Conservation (phyloP, 2,113 vertebrate genomes). For the Neofelis nebulosa region DNA sequence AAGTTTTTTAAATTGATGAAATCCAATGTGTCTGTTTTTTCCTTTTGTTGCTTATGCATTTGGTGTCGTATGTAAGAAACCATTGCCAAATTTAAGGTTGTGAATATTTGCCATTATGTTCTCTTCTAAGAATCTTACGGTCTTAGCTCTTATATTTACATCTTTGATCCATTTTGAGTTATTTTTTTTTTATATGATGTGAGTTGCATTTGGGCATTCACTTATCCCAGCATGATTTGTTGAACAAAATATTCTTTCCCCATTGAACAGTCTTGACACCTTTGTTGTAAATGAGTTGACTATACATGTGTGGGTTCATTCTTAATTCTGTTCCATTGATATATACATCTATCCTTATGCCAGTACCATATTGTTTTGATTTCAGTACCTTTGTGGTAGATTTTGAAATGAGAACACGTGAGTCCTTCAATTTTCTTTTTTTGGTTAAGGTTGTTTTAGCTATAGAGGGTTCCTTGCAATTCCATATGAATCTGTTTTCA, state of each 20-base stretch:
- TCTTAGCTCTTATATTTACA: neutral
- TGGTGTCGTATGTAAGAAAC: neutral
- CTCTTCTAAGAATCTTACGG: neutral
- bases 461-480: neutral
- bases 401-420: neutral
- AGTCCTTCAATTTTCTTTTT: neutral
- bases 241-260: neutral
- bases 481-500: neutral
- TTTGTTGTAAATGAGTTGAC: neutral
- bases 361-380: neutral
- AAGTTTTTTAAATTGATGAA: neutral
- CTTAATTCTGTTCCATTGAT: no score
- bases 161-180: neutral
- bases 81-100: neutral
- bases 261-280: neutral
- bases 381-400: neutral
- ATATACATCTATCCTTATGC: no score
- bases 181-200: neutral
- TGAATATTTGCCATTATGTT: neutral
- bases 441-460: neutral
- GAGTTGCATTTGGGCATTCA: neutral
- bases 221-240: neutral
- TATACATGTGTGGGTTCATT: neutral
- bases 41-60: neutral
- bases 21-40: neutral